Base-by-base conservation (phyloP, 2,797 vertebrate species). In the Clarias platycephalus region DNA sequence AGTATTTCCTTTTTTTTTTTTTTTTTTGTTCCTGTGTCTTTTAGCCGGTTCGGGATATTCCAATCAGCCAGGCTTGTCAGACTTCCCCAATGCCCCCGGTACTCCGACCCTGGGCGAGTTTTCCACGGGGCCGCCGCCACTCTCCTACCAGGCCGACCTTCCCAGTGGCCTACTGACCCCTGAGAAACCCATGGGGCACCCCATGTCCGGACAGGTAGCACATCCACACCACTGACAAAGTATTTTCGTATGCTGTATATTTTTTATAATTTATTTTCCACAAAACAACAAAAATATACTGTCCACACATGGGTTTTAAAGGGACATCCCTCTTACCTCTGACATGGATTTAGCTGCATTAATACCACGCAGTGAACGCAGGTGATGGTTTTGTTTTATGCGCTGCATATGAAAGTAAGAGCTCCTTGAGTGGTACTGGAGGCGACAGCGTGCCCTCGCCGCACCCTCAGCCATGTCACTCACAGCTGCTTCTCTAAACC, bases 81-180 rank as follows among this genome's bases (percentile, higher is more conserved):
- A 99, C 82, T 98, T 97, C 91, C 96, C 24, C 75, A 96, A 85
- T 89, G 95, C 85, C 85, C 97, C 66, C 7, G 95, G 94, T 91
- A 97, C 88, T 88, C 96, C 22, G 80, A 96, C 10, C 64, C 96
- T 93, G 82, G 93, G 71, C 91, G 97, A 93, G 93, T 99, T 88
- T 87, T 90, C 62, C 80, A 94, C 5, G 78, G 95, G 82, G 90
- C 95, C 80, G 31, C 95, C 72, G 0, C 94, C 96, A 0, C 90
- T 96, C 79, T 94, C 96, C 83, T 98, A 97, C 85, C 97, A 95
- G 85, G 88, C 97, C 0, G 97, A 97, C 90, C 94, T 98, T 84
- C 93, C 96, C 0, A 90, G 91, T 10, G 87, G 93, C 26, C 92
- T 96, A 85, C 89, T 96, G 88, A 93, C 92, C 49, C 90, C 95